phyloP scores from a whole-genome alignment of 1,140 invertebrate species.

The Pogonus chalceus region DNA sequence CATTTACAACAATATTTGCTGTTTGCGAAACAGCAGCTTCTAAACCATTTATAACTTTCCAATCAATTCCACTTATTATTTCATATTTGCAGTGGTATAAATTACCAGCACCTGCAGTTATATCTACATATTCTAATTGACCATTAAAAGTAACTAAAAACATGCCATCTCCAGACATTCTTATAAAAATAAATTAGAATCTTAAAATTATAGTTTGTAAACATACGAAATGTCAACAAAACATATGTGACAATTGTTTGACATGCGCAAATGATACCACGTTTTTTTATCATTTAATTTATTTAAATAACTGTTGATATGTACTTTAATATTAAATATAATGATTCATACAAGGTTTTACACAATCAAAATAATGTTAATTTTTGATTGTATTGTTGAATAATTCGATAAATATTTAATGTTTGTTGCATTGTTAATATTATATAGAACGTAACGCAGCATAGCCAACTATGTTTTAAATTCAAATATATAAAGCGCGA shows the following conservation, averaged over 20 bases:
- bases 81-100: slow-evolving; percentile 33
- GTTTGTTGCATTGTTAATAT: too few relatives aligned
- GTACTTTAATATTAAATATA: too few relatives aligned
- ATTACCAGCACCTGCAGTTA: slow-evolving; percentile 23
- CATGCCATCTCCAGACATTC: slow-evolving; percentile 19
- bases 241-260: not conserved
- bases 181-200: not conserved
- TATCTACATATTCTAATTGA: slow-evolving; percentile 28
- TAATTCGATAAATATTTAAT: too few relatives aligned
- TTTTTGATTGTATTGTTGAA: too few relatives aligned
- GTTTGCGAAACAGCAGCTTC: slow-evolving; percentile 30
- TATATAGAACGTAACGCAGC: too few relatives aligned
- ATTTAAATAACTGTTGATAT: too few relatives aligned
- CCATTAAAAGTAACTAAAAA: slow-evolving; percentile 29
- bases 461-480: too few relatives aligned
- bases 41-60: slow-evolving; percentile 29
- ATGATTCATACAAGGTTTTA: too few relatives aligned
- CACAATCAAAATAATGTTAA: too few relatives aligned
- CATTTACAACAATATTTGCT: slow-evolving; percentile 27
- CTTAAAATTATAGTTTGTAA: not conserved
- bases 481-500: too few relatives aligned
- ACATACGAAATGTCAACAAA: not conserved
- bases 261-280: not conserved
- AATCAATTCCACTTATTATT: slow-evolving; percentile 29
- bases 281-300: too few relatives aligned